phyloP scores from a whole-genome alignment of 2,113 vertebrate species.

The Sinosuthora webbiana region DNA sequence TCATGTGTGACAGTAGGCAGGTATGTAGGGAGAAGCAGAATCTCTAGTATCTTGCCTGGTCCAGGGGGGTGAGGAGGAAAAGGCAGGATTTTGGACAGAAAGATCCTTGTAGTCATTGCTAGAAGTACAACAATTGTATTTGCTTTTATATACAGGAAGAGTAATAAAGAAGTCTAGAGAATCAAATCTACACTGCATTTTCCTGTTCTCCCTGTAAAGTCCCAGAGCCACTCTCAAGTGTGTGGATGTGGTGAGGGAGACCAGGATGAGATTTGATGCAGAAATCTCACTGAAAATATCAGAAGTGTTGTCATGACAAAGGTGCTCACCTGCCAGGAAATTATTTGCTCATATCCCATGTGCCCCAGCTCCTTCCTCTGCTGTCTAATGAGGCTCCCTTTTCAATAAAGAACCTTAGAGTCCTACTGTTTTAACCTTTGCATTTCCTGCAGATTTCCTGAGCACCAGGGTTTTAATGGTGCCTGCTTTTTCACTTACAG shows the following conservation, averaged over 20 bases:
- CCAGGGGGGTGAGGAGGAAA: not conserved
- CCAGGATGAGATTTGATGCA: not conserved
- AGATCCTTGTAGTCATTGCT: not conserved
- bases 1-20: not conserved
- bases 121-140: not conserved
- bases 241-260: not conserved
- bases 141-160: not conserved
- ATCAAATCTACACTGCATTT: not conserved
- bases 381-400: not conserved
- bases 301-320: not conserved
- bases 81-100: not conserved
- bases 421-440: not conserved
- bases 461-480: not conserved
- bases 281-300: not conserved
- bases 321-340: not conserved
- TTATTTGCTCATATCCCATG: not conserved
- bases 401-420: not conserved
- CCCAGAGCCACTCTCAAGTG: not conserved
- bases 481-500: constrained; percentile 11
- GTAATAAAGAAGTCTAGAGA: not conserved
- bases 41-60: not conserved
- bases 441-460: constrained; percentile 25
- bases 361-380: not conserved
- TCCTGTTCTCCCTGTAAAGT: not conserved
- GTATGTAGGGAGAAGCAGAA: not conserved